phyloP scores from a whole-genome alignment of 2,797 vertebrate species.

The Podargus strigoides region DNA sequence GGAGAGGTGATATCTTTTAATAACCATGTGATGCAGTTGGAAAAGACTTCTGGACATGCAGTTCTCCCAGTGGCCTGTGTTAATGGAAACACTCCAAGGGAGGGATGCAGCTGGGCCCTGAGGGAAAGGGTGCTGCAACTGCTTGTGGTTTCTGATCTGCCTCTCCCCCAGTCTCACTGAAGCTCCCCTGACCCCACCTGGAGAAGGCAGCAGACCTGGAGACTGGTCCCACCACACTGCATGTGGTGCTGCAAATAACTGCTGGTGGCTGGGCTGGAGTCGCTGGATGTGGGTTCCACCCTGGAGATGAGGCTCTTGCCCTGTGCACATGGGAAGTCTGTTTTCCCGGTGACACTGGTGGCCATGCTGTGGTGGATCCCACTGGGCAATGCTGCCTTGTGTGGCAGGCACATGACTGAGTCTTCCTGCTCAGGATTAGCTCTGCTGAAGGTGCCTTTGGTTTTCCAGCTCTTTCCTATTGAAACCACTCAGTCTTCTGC shows the following conservation, averaged over 20 bases:
- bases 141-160: neutral
- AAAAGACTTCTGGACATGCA: constrained; percentile 19
- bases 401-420: neutral
- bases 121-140: neutral
- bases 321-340: fast-evolving
- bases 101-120: neutral
- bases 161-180: neutral
- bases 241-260: neutral
- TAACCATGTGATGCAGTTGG: constrained; percentile 37
- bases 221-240: fast-evolving
- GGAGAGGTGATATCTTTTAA: constrained; percentile 40
- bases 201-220: neutral
- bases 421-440: neutral
- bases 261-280: neutral
- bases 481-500: neutral
- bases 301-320: neutral
- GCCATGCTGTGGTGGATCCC: neutral
- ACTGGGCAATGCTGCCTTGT: neutral
- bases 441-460: neutral
- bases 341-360: neutral
- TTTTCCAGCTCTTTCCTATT: neutral
- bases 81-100: neutral
- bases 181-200: neutral
- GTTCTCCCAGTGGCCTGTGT: neutral
- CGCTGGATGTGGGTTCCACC: neutral